Evolutionary conservation across 2,113 vertebrate species (phyloP).

Genomic region (Trichomycterus rosablanca): DNA sequence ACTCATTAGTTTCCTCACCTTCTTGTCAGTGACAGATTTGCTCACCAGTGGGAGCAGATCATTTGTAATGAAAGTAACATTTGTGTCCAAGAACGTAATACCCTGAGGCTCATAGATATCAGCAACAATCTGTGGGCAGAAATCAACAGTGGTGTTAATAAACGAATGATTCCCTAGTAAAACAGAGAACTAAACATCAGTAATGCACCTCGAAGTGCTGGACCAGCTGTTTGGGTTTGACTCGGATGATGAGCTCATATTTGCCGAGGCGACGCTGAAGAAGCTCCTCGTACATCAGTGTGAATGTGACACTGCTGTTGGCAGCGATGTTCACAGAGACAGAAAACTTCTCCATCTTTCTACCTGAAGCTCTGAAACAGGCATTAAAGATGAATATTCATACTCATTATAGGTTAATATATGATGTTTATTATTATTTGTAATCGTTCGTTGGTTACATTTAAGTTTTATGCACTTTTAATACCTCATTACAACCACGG

Average conservation of each 20-base stretch:
- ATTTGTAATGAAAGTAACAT: conserved; percentile 79
- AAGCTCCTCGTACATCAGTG: conserved; percentile 85
- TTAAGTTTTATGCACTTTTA: too few relatives aligned
- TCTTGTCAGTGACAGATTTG: conserved; percentile 78
- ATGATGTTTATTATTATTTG: too few relatives aligned
- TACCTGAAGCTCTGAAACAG: conserved; percentile 77
- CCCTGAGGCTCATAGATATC: conserved; percentile 87
- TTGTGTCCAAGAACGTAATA: conserved; percentile 73
- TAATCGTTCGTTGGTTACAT: too few relatives aligned
- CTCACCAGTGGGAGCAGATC: conserved; percentile 76
- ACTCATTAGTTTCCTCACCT: too few relatives aligned
- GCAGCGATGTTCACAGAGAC: conserved; percentile 82
- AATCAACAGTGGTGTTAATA: conserved; percentile 26
- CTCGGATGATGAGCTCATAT: conserved; percentile 83
- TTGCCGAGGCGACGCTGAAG: conserved; percentile 77
- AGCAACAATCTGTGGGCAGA: conserved; percentile 74
- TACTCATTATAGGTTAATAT: too few relatives aligned
- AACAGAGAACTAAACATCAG: not conserved
- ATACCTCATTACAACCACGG: too few relatives aligned
- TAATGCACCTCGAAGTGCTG: conserved; percentile 70
- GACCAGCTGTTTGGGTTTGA: conserved; percentile 82
- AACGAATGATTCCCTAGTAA: conserved; percentile 5
- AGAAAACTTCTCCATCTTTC: conserved; percentile 88
- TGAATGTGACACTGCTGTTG: conserved; percentile 78
- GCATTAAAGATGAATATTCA: not conserved